These are phyloP conservation scores for Rhynchopsitta pachyrhyncha DNA, from an alignment of 2,113 vertebrate genomes.

Conservation along the genomic window DNA sequence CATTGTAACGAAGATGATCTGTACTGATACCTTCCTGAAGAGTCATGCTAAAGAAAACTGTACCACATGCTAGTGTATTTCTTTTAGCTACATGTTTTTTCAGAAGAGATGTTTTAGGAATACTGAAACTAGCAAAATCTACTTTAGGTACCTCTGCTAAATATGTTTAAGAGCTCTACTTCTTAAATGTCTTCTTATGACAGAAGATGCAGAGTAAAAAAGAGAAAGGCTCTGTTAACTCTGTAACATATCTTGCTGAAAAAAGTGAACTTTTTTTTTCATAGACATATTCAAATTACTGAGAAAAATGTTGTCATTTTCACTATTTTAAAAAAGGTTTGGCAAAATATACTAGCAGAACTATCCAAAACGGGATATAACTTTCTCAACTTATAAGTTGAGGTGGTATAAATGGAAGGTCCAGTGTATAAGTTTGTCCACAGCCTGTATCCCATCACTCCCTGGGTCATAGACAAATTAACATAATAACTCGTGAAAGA, in stretches of 20 bases:
- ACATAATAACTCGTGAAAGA: rapidly evolving
- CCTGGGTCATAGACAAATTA: background rate
- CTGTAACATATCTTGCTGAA: background rate
- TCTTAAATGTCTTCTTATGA: background rate
- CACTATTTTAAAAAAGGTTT: background rate
- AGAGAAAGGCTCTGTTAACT: background rate
- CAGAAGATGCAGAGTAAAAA: background rate
- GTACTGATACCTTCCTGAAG: background rate
- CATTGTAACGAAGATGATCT: background rate
- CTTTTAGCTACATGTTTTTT: background rate
- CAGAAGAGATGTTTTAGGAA: background rate
- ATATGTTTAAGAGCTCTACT: background rate
- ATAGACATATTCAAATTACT: background rate
- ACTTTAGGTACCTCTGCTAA: background rate
- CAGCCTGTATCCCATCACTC: background rate
- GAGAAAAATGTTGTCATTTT: background rate
- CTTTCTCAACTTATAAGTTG: background rate
- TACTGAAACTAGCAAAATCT: background rate
- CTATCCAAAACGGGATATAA: background rate
- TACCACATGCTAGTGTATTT: rapidly evolving
- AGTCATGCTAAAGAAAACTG: background rate
- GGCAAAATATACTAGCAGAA: background rate
- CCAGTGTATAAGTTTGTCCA: background rate
- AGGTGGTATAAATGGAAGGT: background rate
- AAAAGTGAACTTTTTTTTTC: background rate